Evolutionary conservation across 1,140 invertebrate genomes (phyloP).

Genomic region (Akabosia matsudoensis): DNA sequence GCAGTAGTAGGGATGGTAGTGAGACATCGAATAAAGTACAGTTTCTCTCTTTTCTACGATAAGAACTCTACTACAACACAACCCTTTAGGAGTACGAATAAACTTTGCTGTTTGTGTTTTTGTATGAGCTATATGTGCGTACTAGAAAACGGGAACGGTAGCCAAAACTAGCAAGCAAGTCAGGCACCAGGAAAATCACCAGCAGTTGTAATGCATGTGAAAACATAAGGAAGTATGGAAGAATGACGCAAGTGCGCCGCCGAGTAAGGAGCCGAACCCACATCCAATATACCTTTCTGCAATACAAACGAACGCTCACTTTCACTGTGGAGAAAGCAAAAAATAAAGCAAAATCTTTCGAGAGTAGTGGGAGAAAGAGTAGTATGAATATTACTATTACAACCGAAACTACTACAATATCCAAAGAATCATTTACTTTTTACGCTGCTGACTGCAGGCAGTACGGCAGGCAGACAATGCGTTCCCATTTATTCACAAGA

Average conservation of each 20-base stretch:
- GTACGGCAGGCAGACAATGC: too few relatives aligned
- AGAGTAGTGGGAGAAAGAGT: too few relatives aligned
- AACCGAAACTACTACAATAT: neutral
- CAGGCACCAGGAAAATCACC: neutral
- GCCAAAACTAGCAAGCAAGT: neutral
- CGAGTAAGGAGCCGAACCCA: slow-evolving; percentile 30
- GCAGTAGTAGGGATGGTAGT: neutral
- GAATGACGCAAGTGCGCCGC: slow-evolving; percentile 39
- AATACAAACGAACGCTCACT: too few relatives aligned
- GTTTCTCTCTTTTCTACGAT: neutral
- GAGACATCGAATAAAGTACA: too few relatives aligned
- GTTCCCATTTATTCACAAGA: neutral
- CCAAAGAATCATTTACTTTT: slow-evolving; percentile 10
- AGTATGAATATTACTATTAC: neutral
- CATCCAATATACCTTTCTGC: slow-evolving; percentile 36
- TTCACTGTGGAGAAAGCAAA: too few relatives aligned
- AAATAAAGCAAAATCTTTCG: too few relatives aligned
- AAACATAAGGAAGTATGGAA: slow-evolving; percentile 21
- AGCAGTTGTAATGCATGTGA: neutral
- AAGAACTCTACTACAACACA: neutral
- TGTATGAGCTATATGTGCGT: neutral
- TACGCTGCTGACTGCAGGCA: slow-evolving; percentile 5
- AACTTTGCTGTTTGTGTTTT: neutral
- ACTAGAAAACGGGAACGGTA: neutral
- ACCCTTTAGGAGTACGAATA: too few relatives aligned